phyloP scores from a whole-genome alignment of 2,797 vertebrate species.

The Schizopygopsis pylzovi region DNA sequence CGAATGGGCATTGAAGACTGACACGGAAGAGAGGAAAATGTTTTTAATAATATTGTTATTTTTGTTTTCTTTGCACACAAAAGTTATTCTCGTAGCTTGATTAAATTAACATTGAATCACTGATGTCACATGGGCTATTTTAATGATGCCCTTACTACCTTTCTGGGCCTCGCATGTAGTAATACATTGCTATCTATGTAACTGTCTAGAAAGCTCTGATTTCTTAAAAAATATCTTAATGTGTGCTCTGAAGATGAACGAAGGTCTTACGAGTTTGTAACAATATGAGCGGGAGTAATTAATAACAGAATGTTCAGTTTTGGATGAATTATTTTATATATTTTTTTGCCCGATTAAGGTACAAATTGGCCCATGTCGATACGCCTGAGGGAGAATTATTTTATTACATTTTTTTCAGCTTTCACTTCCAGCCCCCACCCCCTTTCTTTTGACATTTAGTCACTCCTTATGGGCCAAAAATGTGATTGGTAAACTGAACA shows the following conservation, averaged over 20 bases:
- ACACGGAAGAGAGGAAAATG: no score
- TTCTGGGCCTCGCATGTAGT: no score
- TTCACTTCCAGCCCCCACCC: not conserved
- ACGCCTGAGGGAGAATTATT: not conserved
- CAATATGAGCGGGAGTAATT: not conserved
- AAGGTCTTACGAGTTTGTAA: not conserved
- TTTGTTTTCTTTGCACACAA: no score
- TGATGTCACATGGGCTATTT: no score
- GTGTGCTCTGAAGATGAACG: no score
- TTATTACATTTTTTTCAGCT: not conserved
- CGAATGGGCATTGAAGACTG: no score
- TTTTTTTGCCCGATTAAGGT: not conserved
- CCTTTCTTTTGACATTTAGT: constrained; percentile 18
- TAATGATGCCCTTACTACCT: no score
- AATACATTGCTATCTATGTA: no score
- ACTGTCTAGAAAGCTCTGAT: not conserved
- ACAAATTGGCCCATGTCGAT: not conserved
- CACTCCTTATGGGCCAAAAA: constrained; percentile 15
- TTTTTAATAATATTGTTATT: no score
- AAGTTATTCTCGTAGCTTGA: no score
- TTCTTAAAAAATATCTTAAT: not conserved
- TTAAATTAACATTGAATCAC: no score
- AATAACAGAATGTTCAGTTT: not conserved
- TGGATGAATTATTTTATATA: not conserved
- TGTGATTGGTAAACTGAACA: constrained; percentile 43